Base-by-base conservation (phyloP, 2,113 vertebrate species). In the Pholis gunnellus region DNA sequence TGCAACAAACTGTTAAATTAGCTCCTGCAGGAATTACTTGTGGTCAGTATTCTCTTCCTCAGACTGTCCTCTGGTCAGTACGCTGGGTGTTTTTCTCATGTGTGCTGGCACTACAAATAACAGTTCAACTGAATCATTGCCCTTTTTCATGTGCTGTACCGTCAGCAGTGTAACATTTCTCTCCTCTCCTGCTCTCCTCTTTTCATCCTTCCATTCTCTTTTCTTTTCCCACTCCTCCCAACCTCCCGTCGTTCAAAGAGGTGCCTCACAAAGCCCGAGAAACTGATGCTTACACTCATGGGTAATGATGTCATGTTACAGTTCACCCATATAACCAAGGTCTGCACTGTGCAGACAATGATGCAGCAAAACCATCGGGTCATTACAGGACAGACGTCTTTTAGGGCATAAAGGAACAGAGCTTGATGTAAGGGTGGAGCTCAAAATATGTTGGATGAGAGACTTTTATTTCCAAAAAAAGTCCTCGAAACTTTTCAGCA, bases 231-330 rank as follows among this genome's bases (percentile, higher is more conserved):
- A 31, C 76, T 78, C 76, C 81, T 64, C 79, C 68, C 72, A 52
- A 1, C 76, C 81, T 67, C 82, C 73, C 69, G 44, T 2, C 64
- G 57, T 69, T 87, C 73, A 85, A 71, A 83, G 40, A 74, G 50
- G 46, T 14, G 48, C 50, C 57, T 72, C 25, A 82, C 78, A 87
- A 81, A 87, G 82, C 68, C 15, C 38, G 5, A 72, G 36, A 83
- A 77, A 78, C 52, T 2, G 52, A 83, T 79, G 81, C 85, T 65
- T 46, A 59, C 40, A 61, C 66, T 85, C 82, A 75, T 75, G 83
- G 72, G 78, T 61, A 72, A 75, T 83, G 85, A 73, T 79, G 75
- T 87, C 75, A 91, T 46, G 46, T 59, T 65, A 71, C 50, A 83
- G 63, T 57, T 72, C 57, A 63, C 29, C 44, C 44, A 68, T 79